Evolutionary conservation across 1,140 invertebrate genomes (phyloP), one percentile per base, ranked within the genome.

Genomic region (Melipona quadrifasciata): DNA sequence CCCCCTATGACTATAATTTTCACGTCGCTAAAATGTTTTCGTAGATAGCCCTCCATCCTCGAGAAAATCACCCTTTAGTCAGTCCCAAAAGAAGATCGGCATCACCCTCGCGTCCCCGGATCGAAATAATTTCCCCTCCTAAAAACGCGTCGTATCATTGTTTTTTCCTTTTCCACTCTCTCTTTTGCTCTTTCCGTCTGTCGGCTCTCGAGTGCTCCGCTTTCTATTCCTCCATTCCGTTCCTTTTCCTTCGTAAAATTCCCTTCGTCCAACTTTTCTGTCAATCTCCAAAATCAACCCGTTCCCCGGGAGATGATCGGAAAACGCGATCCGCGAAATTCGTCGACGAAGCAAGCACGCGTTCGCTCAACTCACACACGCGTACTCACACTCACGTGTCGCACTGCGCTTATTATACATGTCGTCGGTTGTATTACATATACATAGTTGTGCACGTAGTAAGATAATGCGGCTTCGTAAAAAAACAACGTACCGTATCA

Each of bases 1-100:
- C n/a, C 24, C 53, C 27, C 80, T 76, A 77, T 81, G 80, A 84
- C 68, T 86, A 39, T 39, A 89, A 89, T 84, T 84, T 89, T 79
- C 51, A 76, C 85, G 77, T 86, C 81, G 76, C 81, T 82, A 89
- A 83, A 82, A 64, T 39, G 27, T 88, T 68, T 76, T 80, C 76
- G n/a, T 72, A 89, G 74, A 39, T 39, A 5, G 39, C 39, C 39
- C 67, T 73, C 77, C 73, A 83, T 89, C 68, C 72, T 82, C 83
- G 64, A 47, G 58, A 74, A 88, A 82, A 55, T 51, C 31, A 39
- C 80, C 71, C 67, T 55, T 61, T 61, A 78, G 19, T 68, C 47
- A 65, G 75, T 67, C 61, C 84, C 47, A 77, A 73, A 89, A 27
- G 75, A 84, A 57, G 79, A 89, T 89, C 88, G 80, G 70, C 76